Conservation (phyloP, 1,140 invertebrate genomes). For the Solen grandis region DNA sequence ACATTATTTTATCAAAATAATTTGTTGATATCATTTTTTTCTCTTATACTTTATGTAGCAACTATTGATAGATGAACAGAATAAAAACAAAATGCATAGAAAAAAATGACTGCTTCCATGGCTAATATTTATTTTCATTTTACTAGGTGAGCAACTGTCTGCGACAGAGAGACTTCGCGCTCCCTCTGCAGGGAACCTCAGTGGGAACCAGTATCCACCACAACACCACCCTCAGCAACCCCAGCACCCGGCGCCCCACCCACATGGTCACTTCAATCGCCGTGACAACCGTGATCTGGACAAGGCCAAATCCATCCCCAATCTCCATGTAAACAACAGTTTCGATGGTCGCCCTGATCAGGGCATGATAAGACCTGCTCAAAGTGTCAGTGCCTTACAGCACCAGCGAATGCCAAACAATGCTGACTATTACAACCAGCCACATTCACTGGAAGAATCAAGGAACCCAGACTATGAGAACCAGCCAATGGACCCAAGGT, state of each 20-base stretch:
- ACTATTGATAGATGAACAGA: too few species aligned
- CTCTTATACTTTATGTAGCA: too few species aligned
- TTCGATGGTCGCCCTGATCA: conserved; percentile 56
- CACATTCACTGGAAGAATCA: conserved; percentile 54
- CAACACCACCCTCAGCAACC: conserved; percentile 30
- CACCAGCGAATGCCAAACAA: conserved; percentile 52
- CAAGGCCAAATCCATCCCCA: conserved; percentile 75
- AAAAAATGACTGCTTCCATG: too few species aligned
- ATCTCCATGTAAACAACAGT: conserved; percentile 72
- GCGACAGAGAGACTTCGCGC: conserved; percentile 60
- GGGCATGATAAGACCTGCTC: conserved; percentile 66
- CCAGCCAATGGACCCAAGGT: conserved; percentile 63
- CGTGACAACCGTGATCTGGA: conserved; percentile 63
- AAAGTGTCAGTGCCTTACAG: conserved; percentile 72
- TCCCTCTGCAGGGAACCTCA: conserved; percentile 58
- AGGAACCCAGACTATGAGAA: conserved; percentile 73
- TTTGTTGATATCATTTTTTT: too few species aligned
- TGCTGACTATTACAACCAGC: conserved; percentile 64
- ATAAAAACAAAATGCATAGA: too few species aligned
- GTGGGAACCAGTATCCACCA: conserved; percentile 19
- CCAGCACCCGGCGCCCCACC: conserved; percentile 29
- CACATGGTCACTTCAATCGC: conserved; percentile 25
- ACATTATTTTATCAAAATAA: too few species aligned
- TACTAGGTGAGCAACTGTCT: conserved; percentile 64
- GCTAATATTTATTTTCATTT: too few species aligned